Conservation (phyloP, 2,797 vertebrate species). For the Neostethus bicornis region DNA sequence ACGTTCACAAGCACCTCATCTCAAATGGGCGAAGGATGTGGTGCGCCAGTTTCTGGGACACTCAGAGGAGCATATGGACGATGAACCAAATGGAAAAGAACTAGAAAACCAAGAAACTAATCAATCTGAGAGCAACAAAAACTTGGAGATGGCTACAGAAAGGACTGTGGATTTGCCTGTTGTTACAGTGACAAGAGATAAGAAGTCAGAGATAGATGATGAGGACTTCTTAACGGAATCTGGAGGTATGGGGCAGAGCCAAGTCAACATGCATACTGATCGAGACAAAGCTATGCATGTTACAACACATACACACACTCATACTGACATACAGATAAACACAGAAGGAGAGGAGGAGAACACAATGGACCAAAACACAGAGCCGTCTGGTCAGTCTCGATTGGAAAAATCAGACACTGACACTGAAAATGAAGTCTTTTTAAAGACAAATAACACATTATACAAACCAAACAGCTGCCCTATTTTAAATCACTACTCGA, state of each 20-base stretch:
- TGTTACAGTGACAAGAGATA: constrained; percentile 27
- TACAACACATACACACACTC: constrained; percentile 65
- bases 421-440: constrained; percentile 56
- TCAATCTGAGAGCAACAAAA: neutral
- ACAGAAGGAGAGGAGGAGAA: constrained; percentile 36
- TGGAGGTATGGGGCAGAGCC: constrained; percentile 70
- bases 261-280: constrained; percentile 58
- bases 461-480: constrained; percentile 78
- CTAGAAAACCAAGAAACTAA: neutral
- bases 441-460: constrained; percentile 59
- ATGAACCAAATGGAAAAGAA: constrained; percentile 19
- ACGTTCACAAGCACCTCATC: constrained; percentile 77
- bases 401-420: constrained; percentile 32
- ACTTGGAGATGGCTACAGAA: constrained; percentile 6
- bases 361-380: constrained; percentile 25
- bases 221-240: constrained; percentile 51
- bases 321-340: constrained; percentile 58
- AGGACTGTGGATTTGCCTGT: constrained; percentile 22
- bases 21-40: constrained; percentile 80
- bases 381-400: constrained; percentile 12
- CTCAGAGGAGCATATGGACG: constrained; percentile 54
- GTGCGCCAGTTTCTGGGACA: constrained; percentile 74
- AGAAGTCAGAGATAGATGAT: constrained; percentile 44
- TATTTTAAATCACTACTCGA: constrained; percentile 55
- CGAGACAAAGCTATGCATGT: constrained; percentile 53